Evolutionary conservation across 2,888 invertebrate species (phyloP).

Genomic region (Palloptera scutellata): DNA sequence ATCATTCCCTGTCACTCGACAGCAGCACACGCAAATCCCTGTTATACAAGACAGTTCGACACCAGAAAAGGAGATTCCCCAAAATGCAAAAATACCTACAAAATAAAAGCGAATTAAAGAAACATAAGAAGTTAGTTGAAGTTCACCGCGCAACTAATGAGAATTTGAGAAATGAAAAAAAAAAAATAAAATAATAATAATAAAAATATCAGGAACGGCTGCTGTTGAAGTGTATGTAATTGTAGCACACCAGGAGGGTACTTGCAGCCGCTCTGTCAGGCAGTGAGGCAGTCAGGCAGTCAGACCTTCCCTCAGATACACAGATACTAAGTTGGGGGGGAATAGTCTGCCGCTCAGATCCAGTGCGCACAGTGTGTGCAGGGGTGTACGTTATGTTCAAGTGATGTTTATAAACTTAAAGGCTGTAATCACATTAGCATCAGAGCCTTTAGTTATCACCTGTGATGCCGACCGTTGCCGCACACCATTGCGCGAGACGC

Average conservation of each 20-base stretch:
- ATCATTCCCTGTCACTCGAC: conserved; percentile 16
- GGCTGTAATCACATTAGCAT: conserved; percentile 65
- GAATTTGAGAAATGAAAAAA: background rate
- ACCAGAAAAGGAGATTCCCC: conserved; percentile 30
- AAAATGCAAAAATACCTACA: conserved; percentile 1
- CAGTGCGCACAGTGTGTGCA: background rate
- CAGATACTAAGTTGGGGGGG: too few relatives aligned
- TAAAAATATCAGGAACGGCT: background rate
- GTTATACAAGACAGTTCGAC: conserved; percentile 44
- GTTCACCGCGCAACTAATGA: background rate
- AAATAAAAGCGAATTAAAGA: conserved; percentile 2
- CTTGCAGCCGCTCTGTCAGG: background rate
- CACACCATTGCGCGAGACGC: background rate
- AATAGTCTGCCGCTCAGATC: too few relatives aligned
- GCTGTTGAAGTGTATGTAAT: background rate
- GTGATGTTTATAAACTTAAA: conserved; percentile 62
- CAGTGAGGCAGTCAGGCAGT: too few relatives aligned
- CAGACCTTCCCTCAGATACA: too few relatives aligned
- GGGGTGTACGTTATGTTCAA: conserved; percentile 27
- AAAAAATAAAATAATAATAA: conserved; percentile 17
- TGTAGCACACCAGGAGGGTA: conserved; percentile 10
- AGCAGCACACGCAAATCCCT: conserved; percentile 36
- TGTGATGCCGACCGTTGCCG: conserved; percentile 52
- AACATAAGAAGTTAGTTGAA: conserved; percentile 12
- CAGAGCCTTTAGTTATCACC: conserved; percentile 61